phyloP scores from a whole-genome alignment of 2,113 vertebrate genomes.

The Bambusicola thoracicus region DNA sequence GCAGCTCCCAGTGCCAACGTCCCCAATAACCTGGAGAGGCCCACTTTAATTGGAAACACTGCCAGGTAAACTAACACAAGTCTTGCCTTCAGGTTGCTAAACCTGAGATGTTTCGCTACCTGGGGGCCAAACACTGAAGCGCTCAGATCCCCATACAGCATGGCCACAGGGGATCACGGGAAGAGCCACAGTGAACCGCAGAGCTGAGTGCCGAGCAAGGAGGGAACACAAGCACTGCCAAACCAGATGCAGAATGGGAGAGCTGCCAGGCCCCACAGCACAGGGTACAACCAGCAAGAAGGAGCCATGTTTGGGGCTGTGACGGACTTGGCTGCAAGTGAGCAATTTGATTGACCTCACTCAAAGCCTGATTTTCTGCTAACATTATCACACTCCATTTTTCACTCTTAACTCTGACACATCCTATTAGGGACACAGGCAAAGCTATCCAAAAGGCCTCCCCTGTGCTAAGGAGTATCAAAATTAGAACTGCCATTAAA shows the following conservation, averaged over 20 bases:
- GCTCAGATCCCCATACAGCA: not conserved
- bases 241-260: fast-evolving
- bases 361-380: not conserved
- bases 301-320: fast-evolving
- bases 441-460: not conserved
- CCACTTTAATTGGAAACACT: not conserved
- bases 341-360: not conserved
- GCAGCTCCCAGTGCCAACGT: not conserved
- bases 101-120: not conserved
- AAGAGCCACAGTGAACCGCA: not conserved
- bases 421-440: not conserved
- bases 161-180: not conserved
- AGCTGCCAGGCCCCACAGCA: fast-evolving
- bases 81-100: not conserved
- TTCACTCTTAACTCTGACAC: not conserved
- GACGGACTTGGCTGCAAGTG: not conserved
- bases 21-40: not conserved
- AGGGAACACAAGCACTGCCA: not conserved
- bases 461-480: not conserved
- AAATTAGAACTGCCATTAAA: not conserved
- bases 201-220: not conserved
- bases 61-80: not conserved
- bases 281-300: not conserved
- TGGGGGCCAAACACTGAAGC: not conserved
- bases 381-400: not conserved